Percentiles rank a stretch among this genome's conserved stretches.
phyloP scores from a whole-genome alignment of 1,140 invertebrate species.

The Apis laboriosa region DNA sequence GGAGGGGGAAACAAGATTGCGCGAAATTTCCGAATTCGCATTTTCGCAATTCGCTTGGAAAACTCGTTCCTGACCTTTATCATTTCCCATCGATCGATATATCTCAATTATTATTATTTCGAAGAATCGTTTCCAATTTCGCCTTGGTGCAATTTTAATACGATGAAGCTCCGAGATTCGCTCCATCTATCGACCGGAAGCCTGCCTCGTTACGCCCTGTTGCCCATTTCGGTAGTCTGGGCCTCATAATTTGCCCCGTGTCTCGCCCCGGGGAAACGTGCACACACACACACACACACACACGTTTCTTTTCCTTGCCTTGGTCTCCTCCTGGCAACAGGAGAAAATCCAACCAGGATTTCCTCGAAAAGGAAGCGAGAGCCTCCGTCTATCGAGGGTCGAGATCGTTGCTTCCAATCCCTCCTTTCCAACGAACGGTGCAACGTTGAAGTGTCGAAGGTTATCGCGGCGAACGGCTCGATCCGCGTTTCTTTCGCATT shows the following conservation, averaged over 20 bases:
- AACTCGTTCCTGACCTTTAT: neutral
- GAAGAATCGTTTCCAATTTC: neutral
- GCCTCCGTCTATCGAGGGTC: neutral
- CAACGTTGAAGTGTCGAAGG: neutral
- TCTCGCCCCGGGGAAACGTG: constrained; percentile 7
- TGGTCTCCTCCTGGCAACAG: neutral
- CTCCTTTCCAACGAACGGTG: neutral
- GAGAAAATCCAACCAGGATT: constrained; percentile 20
- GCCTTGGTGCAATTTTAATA: neutral
- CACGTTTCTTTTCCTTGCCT: neutral
- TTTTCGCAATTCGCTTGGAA: no score
- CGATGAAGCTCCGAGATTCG: no score
- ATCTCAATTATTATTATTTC: neutral
- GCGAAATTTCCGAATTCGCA: no score
- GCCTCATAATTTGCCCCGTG: constrained; percentile 29
- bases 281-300: no score
- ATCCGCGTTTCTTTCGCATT: no score
- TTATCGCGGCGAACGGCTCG: no score
- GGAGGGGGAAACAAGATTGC: no score
- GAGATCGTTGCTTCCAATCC: no score
- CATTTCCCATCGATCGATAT: neutral
- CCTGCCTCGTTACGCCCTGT: constrained; percentile 15
- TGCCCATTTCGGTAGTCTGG: constrained; percentile 30
- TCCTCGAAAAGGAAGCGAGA: neutral
- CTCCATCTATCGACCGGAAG: constrained; percentile 37